phyloP scores from a whole-genome alignment of 2,797 vertebrate genomes.

The Schizopygopsis pylzovi region DNA sequence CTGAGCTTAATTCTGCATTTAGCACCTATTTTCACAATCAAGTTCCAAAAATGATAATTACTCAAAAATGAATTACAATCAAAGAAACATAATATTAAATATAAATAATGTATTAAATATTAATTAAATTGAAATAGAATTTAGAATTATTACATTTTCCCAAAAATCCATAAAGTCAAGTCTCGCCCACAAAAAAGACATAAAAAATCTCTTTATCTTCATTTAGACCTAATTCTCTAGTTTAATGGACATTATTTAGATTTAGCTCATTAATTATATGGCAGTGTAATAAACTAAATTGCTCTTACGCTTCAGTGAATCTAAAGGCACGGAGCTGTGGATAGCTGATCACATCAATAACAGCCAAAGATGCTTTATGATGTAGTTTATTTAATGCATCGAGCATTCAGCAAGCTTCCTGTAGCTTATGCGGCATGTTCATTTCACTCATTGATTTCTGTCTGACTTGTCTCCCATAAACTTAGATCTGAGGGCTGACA shows the following conservation, averaged over 20 bases:
- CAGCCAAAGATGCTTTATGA: slow-evolving; percentile 29
- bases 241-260: not conserved
- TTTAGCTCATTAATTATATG: slow-evolving; percentile 19
- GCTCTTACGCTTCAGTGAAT: not conserved
- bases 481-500: slow-evolving; percentile 13
- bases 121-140: not conserved
- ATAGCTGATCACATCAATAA: slow-evolving; percentile 38
- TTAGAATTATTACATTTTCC: not conserved
- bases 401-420: not conserved
- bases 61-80: not conserved
- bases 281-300: slow-evolving; percentile 7
- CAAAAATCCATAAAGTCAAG: not conserved
- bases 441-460: slow-evolving; percentile 22
- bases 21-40: not conserved
- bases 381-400: slow-evolving; percentile 12
- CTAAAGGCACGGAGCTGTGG: not conserved
- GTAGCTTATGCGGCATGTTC: not conserved
- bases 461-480: slow-evolving; percentile 21
- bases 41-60: not conserved
- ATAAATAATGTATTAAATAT: not conserved
- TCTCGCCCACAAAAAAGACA: not conserved
- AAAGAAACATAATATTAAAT: not conserved
- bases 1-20: not conserved
- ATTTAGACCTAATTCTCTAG: not conserved
- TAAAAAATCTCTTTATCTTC: not conserved